A percentile compares a stretch with the other conserved stretches of the same genome.
Conservation (phyloP, 2,113 vertebrate species). For the Chitala chitala region DNA sequence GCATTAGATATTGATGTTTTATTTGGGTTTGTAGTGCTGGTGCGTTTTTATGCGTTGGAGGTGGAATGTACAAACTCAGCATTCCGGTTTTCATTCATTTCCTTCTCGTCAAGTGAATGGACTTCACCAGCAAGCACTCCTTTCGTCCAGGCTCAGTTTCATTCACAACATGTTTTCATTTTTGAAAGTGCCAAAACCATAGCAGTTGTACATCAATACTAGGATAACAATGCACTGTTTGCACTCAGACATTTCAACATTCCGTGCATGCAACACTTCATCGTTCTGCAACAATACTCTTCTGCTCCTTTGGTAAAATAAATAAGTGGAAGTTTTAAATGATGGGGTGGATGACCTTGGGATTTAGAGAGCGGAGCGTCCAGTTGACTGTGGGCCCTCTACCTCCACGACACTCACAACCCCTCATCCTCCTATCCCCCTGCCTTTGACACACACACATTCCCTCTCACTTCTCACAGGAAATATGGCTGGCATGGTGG, state of each 20-base stretch:
- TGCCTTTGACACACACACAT: slow-evolving; percentile 4
- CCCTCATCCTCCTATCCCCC: background rate
- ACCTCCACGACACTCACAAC: background rate
- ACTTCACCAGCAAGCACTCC: slow-evolving; percentile 38
- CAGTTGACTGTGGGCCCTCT: background rate
- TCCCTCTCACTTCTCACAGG: slow-evolving; percentile 16
- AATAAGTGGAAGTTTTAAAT: slow-evolving; percentile 21
- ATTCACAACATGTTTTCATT: slow-evolving; percentile 52
- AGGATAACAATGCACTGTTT: slow-evolving; percentile 40
- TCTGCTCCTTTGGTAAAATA: background rate
- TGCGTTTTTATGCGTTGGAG: background rate
- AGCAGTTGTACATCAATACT: slow-evolving; percentile 35
- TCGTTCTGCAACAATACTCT: background rate
- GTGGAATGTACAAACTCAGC: background rate
- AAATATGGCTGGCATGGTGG: slow-evolving; percentile 8
- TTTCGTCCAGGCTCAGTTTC: slow-evolving; percentile 43
- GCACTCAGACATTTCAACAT: slow-evolving; percentile 32
- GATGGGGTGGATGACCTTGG: slow-evolving; percentile 32
- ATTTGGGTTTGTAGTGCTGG: background rate
- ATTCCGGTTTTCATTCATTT: background rate
- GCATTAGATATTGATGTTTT: too few species aligned
- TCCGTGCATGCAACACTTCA: background rate
- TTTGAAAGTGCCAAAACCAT: slow-evolving; percentile 42
- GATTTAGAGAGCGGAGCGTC: slow-evolving; percentile 27
- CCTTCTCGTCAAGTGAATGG: slow-evolving; percentile 33